phyloP scores from a whole-genome alignment of 2,113 vertebrate species.

The Cacatua alba region DNA sequence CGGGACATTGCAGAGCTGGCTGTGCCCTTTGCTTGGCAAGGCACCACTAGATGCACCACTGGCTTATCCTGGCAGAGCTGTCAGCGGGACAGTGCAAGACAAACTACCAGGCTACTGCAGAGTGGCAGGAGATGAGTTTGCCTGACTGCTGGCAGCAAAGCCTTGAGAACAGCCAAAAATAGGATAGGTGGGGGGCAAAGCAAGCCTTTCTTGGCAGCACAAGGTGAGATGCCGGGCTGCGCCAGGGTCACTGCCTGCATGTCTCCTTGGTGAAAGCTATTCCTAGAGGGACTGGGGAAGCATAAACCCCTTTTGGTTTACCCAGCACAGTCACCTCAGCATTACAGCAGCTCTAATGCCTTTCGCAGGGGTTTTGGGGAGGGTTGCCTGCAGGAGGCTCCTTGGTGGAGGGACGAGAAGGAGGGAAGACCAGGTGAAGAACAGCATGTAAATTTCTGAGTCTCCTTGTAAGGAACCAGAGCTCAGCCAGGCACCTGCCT shows the following conservation, averaged over 20 bases:
- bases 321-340: too few relatives aligned
- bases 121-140: not conserved
- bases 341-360: not conserved
- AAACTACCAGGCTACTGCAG: not conserved
- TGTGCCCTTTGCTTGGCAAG: not conserved
- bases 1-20: constrained; percentile 9
- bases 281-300: too few relatives aligned
- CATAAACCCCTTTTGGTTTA: too few relatives aligned
- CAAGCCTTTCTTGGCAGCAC: too few relatives aligned
- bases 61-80: constrained; percentile 29
- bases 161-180: too few relatives aligned
- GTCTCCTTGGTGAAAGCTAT: too few relatives aligned
- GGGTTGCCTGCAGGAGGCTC: not conserved
- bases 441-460: not conserved
- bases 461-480: not conserved
- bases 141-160: not conserved
- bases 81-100: constrained; percentile 20
- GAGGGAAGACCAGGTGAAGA: not conserved
- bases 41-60: constrained; percentile 23
- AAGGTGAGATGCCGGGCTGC: too few relatives aligned
- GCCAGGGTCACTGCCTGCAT: too few relatives aligned
- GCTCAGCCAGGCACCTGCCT: constrained; percentile 5
- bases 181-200: too few relatives aligned
- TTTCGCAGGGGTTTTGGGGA: not conserved
- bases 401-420: not conserved